Conservation (phyloP, 2,888 invertebrate species). For the Tanytarsus gracilentus region DNA sequence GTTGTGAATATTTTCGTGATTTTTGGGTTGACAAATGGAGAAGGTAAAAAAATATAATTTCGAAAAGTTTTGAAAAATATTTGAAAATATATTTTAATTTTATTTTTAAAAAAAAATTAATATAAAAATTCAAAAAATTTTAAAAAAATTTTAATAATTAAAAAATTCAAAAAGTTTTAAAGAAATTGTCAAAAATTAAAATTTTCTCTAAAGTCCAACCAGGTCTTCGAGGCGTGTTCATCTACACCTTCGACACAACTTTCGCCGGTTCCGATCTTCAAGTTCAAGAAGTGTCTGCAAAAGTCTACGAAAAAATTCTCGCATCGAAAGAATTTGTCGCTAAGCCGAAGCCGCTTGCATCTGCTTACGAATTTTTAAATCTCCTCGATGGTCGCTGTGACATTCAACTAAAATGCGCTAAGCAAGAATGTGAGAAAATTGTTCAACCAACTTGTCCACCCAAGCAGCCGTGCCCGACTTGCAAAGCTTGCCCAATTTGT, state of each 20-base stretch:
- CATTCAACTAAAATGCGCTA: constrained; percentile 5
- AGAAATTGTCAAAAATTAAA: too few species aligned
- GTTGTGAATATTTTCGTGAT: too few species aligned
- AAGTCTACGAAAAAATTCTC: not conserved
- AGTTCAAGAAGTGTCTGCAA: not conserved
- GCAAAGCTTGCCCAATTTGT: constrained; percentile 7
- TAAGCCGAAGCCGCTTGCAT: not conserved
- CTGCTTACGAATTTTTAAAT: not conserved
- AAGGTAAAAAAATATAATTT: too few species aligned
- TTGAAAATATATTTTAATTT: too few species aligned
- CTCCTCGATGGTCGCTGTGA: constrained; percentile 10
- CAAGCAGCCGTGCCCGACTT: not conserved
- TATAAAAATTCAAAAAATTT: too few species aligned
- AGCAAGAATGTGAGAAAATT: not conserved
- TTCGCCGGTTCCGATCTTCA: not conserved
- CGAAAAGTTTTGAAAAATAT: too few species aligned
- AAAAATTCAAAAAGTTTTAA: too few species aligned
- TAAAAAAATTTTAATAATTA: too few species aligned
- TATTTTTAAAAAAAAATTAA: too few species aligned
- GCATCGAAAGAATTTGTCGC: not conserved
- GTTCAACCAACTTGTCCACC: not conserved
- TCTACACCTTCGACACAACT: not conserved
- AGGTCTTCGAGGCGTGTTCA: not conserved
- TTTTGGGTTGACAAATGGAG: too few species aligned
- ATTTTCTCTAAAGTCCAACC: too few species aligned